Base-by-base conservation (phyloP, 2,888 invertebrate species). In the Laothoe populi region DNA sequence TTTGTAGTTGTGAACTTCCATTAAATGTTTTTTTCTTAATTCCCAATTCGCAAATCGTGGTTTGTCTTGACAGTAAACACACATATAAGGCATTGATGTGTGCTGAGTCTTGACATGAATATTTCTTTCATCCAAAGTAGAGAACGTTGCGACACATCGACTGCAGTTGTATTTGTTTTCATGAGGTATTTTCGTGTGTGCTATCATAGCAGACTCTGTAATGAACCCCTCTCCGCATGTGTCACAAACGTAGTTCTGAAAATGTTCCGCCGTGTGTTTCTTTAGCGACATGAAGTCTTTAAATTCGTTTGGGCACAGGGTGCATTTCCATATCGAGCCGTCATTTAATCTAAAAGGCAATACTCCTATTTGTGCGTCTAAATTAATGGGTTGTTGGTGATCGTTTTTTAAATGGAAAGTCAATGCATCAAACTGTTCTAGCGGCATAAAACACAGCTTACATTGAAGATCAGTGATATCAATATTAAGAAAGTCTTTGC, bases 191-290 rank as follows among this genome's bases (percentile, higher is more conserved):
- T 88, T 92, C 0, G 87, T 88, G 62, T 92, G 92, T 4, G 90
- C 88, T 49, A 90, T 81, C 86, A 92, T 89, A 0, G 89, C 88
- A 0, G 88, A 88, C 69, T 91, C 90, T 0, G 92, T 92, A 5
- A 92, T 90, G 63, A 92, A 92, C 0, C 92, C 92, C 69, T 90
- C 90, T 0, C 92, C 92, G 60, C 92, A 92, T 0, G 90, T 87
- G 66, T 92, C 91, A 64, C 92, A 92, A 8, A 92, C 92, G 63
- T 90, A 92, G 63, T 92, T 92, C 66, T 91, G 89, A 58, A 89
- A 92, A 70, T 92, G 92, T 65, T 86, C 86, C 0, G 86, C 78
- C 0, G 92, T 92, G 63, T 92, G 92, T 48, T 88, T 91, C 64
- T 87, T 88, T n/a, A 92, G 66, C 0, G 87, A 87, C 0, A 85